These are phyloP conservation scores for Saxidomus purpurata DNA, from an alignment of 1,140 invertebrate species.

Conservation along the genomic window DNA sequence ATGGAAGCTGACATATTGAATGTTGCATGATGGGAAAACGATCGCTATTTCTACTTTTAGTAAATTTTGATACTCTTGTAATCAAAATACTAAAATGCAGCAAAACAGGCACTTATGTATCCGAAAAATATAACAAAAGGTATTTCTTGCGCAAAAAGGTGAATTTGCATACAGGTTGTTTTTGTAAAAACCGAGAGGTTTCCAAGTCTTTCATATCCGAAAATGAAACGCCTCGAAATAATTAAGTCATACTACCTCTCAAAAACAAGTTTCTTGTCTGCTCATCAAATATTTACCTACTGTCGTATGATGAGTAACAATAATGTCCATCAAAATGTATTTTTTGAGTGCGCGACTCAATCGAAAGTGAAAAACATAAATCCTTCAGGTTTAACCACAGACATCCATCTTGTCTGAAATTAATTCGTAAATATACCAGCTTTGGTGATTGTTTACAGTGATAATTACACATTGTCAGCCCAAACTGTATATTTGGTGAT, in stretches of 20 bases:
- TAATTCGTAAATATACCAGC: slow-evolving; percentile 58
- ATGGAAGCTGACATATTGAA: slow-evolving; percentile 59
- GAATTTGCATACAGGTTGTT: slow-evolving; percentile 64
- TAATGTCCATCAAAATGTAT: not conserved
- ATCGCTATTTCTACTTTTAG: not conserved
- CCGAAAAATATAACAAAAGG: not conserved
- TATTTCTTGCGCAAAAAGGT: not conserved
- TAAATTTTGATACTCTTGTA: not conserved
- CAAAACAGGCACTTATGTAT: not conserved
- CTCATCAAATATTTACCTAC: not conserved
- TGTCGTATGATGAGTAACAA: not conserved
- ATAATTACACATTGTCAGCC: not conserved
- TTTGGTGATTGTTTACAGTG: not conserved
- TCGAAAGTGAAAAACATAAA: slow-evolving; percentile 32
- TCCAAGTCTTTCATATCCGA: not conserved
- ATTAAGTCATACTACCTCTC: not conserved
- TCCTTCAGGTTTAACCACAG: slow-evolving; percentile 41
- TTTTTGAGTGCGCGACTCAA: not conserved
- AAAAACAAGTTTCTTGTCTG: not conserved
- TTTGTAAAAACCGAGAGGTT: slow-evolving; percentile 40
- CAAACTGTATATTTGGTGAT: not conserved
- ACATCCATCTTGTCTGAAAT: slow-evolving; percentile 66
- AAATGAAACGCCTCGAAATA: not conserved
- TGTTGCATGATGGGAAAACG: slow-evolving; percentile 36
- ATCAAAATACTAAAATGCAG: not conserved